Evolutionary conservation across 2,113 vertebrate genomes (phyloP).

Genomic region (Cynocephalus volans): DNA sequence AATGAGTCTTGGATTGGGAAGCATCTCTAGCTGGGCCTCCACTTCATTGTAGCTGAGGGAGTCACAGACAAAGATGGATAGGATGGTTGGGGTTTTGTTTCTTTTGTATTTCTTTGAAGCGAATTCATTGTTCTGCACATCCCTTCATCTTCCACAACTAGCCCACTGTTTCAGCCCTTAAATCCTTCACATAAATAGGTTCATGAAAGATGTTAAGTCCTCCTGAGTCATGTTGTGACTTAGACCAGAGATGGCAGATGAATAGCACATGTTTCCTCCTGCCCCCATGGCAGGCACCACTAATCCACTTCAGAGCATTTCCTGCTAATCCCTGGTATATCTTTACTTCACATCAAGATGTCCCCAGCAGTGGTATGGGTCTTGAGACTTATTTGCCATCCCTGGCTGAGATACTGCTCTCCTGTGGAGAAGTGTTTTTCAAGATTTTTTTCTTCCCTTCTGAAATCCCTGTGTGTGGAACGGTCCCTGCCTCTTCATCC

Average conservation of each 20-base stretch:
- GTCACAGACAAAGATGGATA: not conserved
- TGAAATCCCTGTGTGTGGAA: slow-evolving; percentile 16
- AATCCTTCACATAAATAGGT: not conserved
- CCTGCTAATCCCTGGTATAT: not conserved
- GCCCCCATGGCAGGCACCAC: not conserved
- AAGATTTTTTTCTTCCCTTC: not conserved
- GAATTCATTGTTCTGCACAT: not conserved
- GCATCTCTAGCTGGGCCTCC: not conserved
- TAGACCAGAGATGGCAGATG: slow-evolving; percentile 24
- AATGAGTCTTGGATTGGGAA: not conserved
- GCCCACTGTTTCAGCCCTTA: not conserved
- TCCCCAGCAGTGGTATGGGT: not conserved
- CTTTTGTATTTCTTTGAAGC: not conserved
- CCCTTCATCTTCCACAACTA: not conserved
- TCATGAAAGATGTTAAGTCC: not conserved
- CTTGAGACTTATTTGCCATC: not conserved
- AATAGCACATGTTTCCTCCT: not conserved
- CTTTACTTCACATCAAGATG: not conserved
- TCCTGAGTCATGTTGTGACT: slow-evolving; percentile 18
- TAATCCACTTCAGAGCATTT: not conserved
- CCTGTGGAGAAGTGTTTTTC: slow-evolving; percentile 39
- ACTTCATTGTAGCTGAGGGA: not conserved
- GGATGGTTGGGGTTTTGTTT: not conserved
- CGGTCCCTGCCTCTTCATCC: not conserved
- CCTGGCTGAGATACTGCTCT: slow-evolving; percentile 34